A percentile compares a stretch with the other conserved stretches of the same genome.
Conservation (phyloP, 2,113 vertebrate genomes). For the Hucho hucho region DNA sequence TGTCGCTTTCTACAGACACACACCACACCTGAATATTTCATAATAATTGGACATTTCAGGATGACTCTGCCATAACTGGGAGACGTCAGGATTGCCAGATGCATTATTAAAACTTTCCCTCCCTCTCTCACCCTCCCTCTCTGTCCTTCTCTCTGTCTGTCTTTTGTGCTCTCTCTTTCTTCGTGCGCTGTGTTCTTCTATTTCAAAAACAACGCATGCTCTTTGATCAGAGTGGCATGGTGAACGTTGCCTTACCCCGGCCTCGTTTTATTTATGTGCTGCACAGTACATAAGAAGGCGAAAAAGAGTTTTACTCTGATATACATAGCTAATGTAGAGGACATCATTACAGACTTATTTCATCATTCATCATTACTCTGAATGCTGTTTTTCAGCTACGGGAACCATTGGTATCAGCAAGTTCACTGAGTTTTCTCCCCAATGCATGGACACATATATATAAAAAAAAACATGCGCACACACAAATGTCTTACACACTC, state of each 20-base stretch:
- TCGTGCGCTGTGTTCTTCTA: slow-evolving; percentile 8
- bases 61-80: slow-evolving; percentile 29
- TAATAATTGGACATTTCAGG: slow-evolving; percentile 47
- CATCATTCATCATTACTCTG: slow-evolving; percentile 33
- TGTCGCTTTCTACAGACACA: not conserved
- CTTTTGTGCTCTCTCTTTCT: slow-evolving; percentile 14
- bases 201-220: slow-evolving; percentile 28
- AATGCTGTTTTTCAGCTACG: slow-evolving; percentile 7
- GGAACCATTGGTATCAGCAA: not conserved
- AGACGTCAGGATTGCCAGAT: slow-evolving; percentile 21
- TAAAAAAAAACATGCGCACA: too few species aligned
- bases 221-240: slow-evolving; percentile 46
- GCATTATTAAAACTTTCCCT: slow-evolving; percentile 45
- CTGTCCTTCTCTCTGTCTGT: slow-evolving; percentile 15
- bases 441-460: not conserved
- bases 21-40: slow-evolving; percentile 43
- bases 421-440: not conserved
- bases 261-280: slow-evolving; percentile 6
- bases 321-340: slow-evolving; percentile 17
- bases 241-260: slow-evolving; percentile 2
- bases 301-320: not conserved
- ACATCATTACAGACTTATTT: slow-evolving; percentile 31
- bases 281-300: slow-evolving; percentile 13
- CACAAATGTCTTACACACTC: not conserved
- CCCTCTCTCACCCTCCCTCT: slow-evolving; percentile 3